These are phyloP conservation scores for Diaperis boleti DNA, from an alignment of 2,888 invertebrate genomes.

Conservation along the genomic window DNA sequence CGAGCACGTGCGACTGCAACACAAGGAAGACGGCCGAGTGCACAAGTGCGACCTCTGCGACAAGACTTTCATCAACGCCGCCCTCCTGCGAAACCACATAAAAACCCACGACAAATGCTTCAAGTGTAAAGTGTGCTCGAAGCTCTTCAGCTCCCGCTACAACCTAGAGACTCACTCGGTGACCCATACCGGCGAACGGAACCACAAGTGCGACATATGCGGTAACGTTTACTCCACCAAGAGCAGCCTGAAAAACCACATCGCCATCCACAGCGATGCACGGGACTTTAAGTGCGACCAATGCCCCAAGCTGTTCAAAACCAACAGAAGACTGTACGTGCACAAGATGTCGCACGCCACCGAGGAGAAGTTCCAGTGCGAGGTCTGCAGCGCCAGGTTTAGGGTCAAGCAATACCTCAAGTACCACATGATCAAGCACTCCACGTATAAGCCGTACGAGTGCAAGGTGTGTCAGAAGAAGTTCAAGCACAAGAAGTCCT, in stretches of 20 bases:
- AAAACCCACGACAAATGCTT: conserved; percentile 67
- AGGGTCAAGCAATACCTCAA: conserved; percentile 69
- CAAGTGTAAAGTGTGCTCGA: conserved; percentile 54
- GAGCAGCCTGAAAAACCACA: conserved; percentile 55
- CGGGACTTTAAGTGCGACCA: conserved; percentile 53
- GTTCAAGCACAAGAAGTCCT: conserved; percentile 58
- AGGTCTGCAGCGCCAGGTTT: conserved; percentile 68
- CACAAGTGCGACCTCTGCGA: conserved; percentile 69
- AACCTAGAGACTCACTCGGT: conserved; percentile 57
- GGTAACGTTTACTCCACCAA: conserved; percentile 54
- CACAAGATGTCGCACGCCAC: conserved; percentile 64
- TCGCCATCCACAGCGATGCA: conserved; percentile 53
- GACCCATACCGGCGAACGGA: conserved; percentile 56
- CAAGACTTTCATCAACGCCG: conserved; percentile 68
- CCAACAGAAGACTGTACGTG: conserved; percentile 55
- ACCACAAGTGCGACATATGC: conserved; percentile 55
- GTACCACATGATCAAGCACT: conserved; percentile 72
- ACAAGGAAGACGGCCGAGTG: conserved; percentile 69
- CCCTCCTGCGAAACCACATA: conserved; percentile 68
- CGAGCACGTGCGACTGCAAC: conserved; percentile 61
- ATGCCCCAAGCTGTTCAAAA: conserved; percentile 57
- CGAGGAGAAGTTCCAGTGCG: conserved; percentile 68
- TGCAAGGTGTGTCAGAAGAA: conserved; percentile 69
- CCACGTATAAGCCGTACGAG: conserved; percentile 68
- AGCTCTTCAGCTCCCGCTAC: conserved; percentile 55